Conservation (phyloP, 2,797 vertebrate species). For the Melanitta fusca region DNA sequence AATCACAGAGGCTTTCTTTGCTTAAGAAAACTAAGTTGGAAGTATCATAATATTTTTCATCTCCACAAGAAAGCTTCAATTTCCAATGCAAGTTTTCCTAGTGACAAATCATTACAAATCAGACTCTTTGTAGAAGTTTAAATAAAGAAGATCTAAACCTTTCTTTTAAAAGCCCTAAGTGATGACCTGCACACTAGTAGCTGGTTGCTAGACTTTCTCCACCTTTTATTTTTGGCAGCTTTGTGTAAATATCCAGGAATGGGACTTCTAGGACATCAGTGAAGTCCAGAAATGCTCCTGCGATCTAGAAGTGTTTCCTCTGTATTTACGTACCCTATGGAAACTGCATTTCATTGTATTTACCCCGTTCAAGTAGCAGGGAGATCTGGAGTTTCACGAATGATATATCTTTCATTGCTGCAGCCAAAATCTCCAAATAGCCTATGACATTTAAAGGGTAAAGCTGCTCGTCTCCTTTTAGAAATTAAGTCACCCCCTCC, state of each 20-base stretch:
- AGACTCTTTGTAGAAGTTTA: background rate
- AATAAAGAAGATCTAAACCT: too few relatives aligned
- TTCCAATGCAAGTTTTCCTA: background rate
- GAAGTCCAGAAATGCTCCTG: background rate
- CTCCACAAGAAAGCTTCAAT: background rate
- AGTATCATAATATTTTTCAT: background rate
- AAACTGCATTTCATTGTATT: conserved; percentile 8
- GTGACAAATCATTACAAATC: background rate
- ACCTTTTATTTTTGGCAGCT: background rate
- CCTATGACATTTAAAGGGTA: conserved; percentile 17
- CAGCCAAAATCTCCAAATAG: conserved; percentile 13
- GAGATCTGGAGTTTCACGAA: background rate
- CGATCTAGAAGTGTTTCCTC: background rate
- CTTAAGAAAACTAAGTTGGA: background rate
- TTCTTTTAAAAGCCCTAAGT: background rate
- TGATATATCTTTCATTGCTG: background rate
- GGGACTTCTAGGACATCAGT: background rate
- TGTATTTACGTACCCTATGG: background rate
- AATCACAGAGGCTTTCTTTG: too few relatives aligned
- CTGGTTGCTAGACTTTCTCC: background rate
- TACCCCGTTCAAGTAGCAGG: background rate
- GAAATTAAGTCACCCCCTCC: background rate
- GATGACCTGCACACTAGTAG: background rate
- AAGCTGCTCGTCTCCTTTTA: background rate
- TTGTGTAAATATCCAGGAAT: background rate